Conservation (phyloP, 2,888 invertebrate genomes). For the Pachycephus smyrnensis region DNA sequence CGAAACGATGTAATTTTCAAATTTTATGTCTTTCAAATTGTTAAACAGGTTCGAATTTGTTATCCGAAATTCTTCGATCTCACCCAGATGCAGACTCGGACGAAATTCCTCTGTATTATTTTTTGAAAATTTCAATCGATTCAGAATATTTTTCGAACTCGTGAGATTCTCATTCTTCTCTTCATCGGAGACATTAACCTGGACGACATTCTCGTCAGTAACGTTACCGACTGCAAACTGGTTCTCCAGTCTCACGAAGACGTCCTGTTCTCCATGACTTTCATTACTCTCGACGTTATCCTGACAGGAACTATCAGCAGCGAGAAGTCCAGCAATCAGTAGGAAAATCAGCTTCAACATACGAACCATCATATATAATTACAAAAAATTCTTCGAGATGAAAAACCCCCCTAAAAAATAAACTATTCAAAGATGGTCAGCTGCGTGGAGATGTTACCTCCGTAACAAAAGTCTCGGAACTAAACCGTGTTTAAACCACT, state of each 20-base stretch:
- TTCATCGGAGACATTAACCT: not conserved
- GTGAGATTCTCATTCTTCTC: not conserved
- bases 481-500: slow-evolving; percentile 39
- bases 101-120: slow-evolving; percentile 30
- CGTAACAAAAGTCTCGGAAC: slow-evolving; percentile 32
- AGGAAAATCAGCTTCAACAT: slow-evolving; percentile 7
- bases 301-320: slow-evolving; percentile 6
- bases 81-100: slow-evolving; percentile 54
- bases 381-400: not conserved
- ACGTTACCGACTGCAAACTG: slow-evolving; percentile 21
- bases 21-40: slow-evolving; percentile 39
- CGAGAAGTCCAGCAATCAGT: slow-evolving; percentile 3
- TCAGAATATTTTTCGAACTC: not conserved
- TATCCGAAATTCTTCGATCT: slow-evolving; percentile 37
- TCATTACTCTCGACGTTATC: slow-evolving; percentile 2
- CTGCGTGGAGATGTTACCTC: slow-evolving; percentile 11
- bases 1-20: slow-evolving; percentile 30
- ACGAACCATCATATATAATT: not conserved
- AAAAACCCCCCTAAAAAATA: not conserved
- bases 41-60: slow-evolving; percentile 39
- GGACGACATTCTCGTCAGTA: not conserved
- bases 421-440: not conserved
- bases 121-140: not conserved
- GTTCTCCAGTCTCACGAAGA: slow-evolving; percentile 20
- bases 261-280: slow-evolving; percentile 10